Conservation (phyloP, 2,888 invertebrate genomes). For the Luperina nickerlii region DNA sequence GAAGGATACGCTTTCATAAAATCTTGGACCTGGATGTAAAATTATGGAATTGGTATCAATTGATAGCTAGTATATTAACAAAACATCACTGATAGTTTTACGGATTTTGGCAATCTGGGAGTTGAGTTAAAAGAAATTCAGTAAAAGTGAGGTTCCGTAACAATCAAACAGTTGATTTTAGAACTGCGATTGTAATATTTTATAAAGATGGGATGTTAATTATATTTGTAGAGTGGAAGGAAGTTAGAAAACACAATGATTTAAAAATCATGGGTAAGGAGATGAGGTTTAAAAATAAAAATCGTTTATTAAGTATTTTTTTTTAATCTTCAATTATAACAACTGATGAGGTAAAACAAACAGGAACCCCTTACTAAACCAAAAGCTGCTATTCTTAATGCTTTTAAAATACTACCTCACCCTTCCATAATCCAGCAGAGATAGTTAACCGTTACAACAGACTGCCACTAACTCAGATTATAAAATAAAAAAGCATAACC, state of each 20-base stretch:
- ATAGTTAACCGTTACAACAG: conserved; percentile 26
- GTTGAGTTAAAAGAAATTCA: not conserved
- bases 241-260: not conserved
- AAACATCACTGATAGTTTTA: not conserved
- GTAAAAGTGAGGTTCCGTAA: not conserved
- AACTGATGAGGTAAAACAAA: not conserved
- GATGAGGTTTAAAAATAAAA: not conserved
- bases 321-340: not conserved
- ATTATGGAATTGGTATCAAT: not conserved
- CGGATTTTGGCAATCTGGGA: not conserved
- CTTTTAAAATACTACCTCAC: not conserved
- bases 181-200: not conserved
- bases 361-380: not conserved
- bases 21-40: not conserved
- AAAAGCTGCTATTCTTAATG: not conserved
- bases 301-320: not conserved
- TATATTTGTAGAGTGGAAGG: not conserved
- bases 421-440: not conserved
- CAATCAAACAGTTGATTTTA: not conserved
- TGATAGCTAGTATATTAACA: not conserved
- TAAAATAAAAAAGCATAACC: conserved; percentile 53
- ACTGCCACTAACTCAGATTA: conserved; percentile 43
- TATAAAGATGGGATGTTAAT: not conserved
- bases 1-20: not conserved
- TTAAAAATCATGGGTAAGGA: not conserved